Base-by-base conservation (phyloP, 2,888 invertebrate genomes). In the Cryptophagus acutangulus region DNA sequence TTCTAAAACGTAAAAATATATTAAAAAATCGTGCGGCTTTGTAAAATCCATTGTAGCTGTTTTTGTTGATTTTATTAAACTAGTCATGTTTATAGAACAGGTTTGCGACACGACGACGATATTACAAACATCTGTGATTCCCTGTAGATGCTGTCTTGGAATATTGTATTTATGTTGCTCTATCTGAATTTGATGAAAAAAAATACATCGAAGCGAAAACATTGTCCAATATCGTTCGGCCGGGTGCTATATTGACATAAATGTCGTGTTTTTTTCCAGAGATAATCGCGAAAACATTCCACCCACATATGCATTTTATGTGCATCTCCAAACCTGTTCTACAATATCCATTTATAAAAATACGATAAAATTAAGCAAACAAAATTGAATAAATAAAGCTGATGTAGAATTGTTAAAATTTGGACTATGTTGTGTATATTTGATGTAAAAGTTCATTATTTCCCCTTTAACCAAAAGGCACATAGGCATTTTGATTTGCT, bases 401-500 rank as follows among this genome's bases (percentile, higher is more conserved):
- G 26, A n/a, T n/a, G n/a, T n/a, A n/a, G n/a, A n/a, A n/a, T n/a
- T n/a, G 26, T n/a, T 13, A 26, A 26, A 20, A 26, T 12, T 26
- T n/a, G n/a, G n/a, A 26, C 26, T 26, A 13, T n/a, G n/a, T n/a
- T n/a, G 26, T n/a, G 10, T 12, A 26, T 6, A 26, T 12, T 26
- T n/a, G n/a, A 12, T 12, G 10, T 26, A 13, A 39, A 34, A 38
- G 6, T 18, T 14, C 28, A 6, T 37, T 25, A n/a, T 28, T 29
- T 15, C 17, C 8, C 35, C 2, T 24, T 43, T 54, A 59, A 18
- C 59, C 59, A 30, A 61, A 56, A 15, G 52, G 56, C 25, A 46
- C 54, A 33, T 59, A 61, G 35, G 46, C 40, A 36, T 59, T 56
- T 34, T 57, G 57, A 34, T 49, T 31, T 15, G 37, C 38, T 16